A percentile compares a stretch with the other conserved stretches of the same genome.
phyloP scores from a whole-genome alignment of 2,113 vertebrate genomes.

The Zapus hudsonius region DNA sequence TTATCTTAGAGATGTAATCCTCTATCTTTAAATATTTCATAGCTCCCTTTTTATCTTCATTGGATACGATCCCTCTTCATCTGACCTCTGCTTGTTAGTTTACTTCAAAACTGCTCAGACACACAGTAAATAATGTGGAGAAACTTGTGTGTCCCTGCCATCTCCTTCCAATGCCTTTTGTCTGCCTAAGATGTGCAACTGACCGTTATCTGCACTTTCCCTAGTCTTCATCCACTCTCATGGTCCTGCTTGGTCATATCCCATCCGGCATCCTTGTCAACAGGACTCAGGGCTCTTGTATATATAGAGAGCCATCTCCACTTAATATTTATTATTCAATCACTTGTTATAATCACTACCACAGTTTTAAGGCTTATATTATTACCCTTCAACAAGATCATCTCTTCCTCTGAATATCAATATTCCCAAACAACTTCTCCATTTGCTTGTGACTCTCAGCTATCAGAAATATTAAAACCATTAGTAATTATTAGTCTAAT shows the following conservation, averaged over 20 bases:
- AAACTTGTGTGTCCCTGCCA: not conserved
- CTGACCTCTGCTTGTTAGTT: not conserved
- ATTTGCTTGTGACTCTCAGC: not conserved
- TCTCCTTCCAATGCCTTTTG: not conserved
- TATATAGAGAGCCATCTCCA: not conserved
- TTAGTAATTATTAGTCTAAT: not conserved
- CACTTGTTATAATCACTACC: not conserved
- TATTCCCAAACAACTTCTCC: not conserved
- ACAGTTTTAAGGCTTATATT: not conserved
- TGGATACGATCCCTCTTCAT: not conserved
- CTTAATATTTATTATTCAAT: not conserved
- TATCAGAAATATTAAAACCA: not conserved
- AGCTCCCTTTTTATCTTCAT: not conserved
- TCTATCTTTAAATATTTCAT: not conserved
- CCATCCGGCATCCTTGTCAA: not conserved
- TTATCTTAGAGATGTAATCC: not conserved
- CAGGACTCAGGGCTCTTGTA: not conserved
- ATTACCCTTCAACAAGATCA: not conserved
- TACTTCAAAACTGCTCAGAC: not conserved
- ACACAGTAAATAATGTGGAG: no score
- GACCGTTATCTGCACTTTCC: rapidly evolving
- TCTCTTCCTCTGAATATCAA: not conserved
- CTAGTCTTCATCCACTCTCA: not conserved
- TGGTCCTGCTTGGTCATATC: rapidly evolving
- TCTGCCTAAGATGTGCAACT: not conserved